Evolutionary conservation across 2,113 vertebrate species (phyloP).

Genomic region (Scortum barcoo): DNA sequence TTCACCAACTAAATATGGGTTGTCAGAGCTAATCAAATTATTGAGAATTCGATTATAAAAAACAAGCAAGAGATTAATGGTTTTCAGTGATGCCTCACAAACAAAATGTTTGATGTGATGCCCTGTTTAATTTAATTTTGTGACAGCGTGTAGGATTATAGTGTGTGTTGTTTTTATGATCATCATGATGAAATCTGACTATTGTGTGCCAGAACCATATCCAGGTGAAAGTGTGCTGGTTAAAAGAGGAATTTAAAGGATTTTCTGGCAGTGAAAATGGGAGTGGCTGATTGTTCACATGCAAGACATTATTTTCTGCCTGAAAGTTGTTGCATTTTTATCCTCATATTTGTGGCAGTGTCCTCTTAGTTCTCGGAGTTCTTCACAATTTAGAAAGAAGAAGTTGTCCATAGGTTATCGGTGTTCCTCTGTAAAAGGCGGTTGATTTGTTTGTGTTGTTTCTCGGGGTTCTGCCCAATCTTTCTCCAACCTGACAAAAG

Average conservation of each 20-base stretch:
- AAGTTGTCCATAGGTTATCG: not conserved
- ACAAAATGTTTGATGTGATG: slow-evolving; percentile 17
- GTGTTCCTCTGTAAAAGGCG: not conserved
- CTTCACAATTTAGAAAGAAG: not conserved
- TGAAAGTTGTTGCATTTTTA: not conserved
- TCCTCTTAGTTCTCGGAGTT: not conserved
- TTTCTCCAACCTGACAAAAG: not conserved
- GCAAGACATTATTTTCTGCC: slow-evolving; percentile 3
- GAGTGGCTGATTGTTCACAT: slow-evolving; percentile 20
- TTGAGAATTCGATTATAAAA: not conserved
- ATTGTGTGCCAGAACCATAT: not conserved
- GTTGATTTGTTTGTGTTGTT: not conserved
- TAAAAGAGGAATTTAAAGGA: not conserved
- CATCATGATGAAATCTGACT: slow-evolving; percentile 15
- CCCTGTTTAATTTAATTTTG: slow-evolving; percentile 33
- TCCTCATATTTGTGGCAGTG: not conserved
- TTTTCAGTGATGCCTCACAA: slow-evolving; percentile 3
- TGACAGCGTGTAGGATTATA: slow-evolving; percentile 7
- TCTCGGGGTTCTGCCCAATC: not conserved
- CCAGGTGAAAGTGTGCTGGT: not conserved
- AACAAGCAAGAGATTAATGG: slow-evolving; percentile 22
- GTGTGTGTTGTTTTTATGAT: not conserved
- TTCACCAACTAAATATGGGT: slow-evolving; percentile 17
- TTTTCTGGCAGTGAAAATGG: not conserved
- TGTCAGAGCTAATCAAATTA: slow-evolving; percentile 45